Base-by-base conservation (phyloP, 2,888 invertebrate species). In the Epirrhoe tristata region DNA sequence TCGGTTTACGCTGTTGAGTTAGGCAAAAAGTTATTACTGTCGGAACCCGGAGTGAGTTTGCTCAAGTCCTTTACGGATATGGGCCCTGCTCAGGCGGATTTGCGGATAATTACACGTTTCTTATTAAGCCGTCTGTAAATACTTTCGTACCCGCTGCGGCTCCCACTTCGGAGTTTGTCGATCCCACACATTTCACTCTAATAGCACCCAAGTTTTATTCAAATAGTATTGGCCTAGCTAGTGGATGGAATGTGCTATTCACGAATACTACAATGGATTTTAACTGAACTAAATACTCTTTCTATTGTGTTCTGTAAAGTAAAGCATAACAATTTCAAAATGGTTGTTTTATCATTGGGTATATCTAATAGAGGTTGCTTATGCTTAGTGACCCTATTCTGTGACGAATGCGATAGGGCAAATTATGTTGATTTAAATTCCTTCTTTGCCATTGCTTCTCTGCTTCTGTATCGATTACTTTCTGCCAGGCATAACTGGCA, bases 121-220 rank as follows among this genome's bases (percentile, higher is more conserved):
- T 81, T 87, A 86, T 86, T 87, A 88, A 88, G 87, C 83, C 80
- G 80, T 83, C 83, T 76, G 84, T 81, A 87, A 88, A 87, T 87
- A 88, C 83, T 82, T 82, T 74, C 70, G 59, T 65, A 62, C 62
- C 54, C 16, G 53, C 48, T 12, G 53, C n/a, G 50, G 39, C 39
- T 43, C 39, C 52, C 61, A 67, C 61, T 69, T 65, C 48, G 43
- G 51, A 53, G 43, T 58, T 54, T 58, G 65, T 65, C 43, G 65
- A 65, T 58, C 58, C 63, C 32, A 32, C 17, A 48, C 5, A 56
- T 63, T 58, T 67, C 12, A 63, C 63, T 60, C 46, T 55, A 54
- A 57, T 59, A 36, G 48, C 43, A 51, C 32, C 8, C n/a, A 65
- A 69, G 61, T 69, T 69, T 58, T 17, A 51, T 10, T 24, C 3